Conservation (phyloP, 2,113 vertebrate species). For the Zeus faber region DNA sequence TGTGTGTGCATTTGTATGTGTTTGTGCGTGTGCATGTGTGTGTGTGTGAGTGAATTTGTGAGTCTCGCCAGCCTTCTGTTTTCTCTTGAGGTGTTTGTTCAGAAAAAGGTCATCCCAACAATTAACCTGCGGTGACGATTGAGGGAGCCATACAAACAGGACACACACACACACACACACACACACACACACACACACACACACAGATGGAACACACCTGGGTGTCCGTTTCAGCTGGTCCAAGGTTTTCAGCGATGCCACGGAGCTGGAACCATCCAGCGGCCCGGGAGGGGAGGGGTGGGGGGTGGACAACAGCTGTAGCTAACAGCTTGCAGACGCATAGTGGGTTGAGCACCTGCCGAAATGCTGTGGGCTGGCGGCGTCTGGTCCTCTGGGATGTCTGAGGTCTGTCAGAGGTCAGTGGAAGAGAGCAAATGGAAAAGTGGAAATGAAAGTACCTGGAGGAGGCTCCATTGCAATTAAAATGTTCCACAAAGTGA, state of each 20-base stretch:
- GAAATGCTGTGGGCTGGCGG: constrained; percentile 17
- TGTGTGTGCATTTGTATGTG: constrained; percentile 9
- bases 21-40: constrained; percentile 21
- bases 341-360: constrained; percentile 49
- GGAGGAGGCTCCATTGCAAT: background rate
- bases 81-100: constrained; percentile 49
- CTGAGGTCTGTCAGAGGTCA: constrained; percentile 23
- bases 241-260: background rate
- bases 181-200: background rate
- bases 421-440: constrained; percentile 10
- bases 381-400: constrained; percentile 20
- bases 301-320: constrained; percentile 34
- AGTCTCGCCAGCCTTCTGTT: constrained; percentile 35
- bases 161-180: background rate
- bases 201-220: background rate
- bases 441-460: constrained; percentile 32
- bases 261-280: background rate
- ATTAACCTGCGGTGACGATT: constrained; percentile 68
- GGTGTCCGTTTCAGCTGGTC: constrained; percentile 15
- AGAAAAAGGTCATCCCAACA: constrained; percentile 62
- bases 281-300: background rate
- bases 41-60: constrained; percentile 30
- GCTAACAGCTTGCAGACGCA: constrained; percentile 33
- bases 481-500: no score
- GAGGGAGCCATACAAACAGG: constrained; percentile 48